Evolutionary conservation across 2,797 vertebrate genomes (phyloP).

Genomic region (Diglossa cyanea): DNA sequence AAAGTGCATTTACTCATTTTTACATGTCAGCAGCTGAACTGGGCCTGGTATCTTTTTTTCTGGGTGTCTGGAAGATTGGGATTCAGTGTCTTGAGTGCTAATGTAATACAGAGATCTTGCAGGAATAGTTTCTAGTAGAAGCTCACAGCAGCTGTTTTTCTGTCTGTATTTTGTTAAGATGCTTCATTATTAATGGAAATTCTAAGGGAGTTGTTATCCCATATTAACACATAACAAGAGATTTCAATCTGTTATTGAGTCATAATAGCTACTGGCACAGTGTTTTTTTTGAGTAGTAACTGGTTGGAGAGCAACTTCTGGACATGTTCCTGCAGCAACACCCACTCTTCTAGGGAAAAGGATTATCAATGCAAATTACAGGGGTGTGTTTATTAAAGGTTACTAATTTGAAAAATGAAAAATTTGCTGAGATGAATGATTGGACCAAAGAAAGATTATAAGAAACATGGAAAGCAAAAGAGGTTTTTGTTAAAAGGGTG

Average conservation of each 20-base stretch:
- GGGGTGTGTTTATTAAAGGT: slow-evolving; percentile 61
- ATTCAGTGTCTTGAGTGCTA: background rate
- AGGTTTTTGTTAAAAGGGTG: background rate
- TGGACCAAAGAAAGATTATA: background rate
- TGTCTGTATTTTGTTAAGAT: slow-evolving; percentile 17
- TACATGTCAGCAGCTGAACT: background rate
- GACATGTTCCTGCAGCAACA: slow-evolving; percentile 71
- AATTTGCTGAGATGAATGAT: slow-evolving; percentile 25
- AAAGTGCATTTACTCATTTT: background rate
- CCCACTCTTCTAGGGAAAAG: slow-evolving; percentile 58
- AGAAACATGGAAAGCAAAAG: background rate
- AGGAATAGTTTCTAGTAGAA: background rate
- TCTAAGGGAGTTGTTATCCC: slow-evolving; percentile 10
- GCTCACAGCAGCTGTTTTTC: background rate
- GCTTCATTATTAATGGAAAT: slow-evolving; percentile 36
- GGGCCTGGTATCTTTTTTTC: background rate
- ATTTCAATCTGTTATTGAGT: slow-evolving; percentile 52
- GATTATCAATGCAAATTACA: slow-evolving; percentile 73
- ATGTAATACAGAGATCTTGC: background rate
- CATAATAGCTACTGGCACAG: slow-evolving; percentile 31
- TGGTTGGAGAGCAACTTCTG: slow-evolving; percentile 32
- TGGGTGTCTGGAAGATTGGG: background rate
- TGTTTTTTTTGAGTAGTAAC: slow-evolving; percentile 31
- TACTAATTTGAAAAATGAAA: slow-evolving; percentile 68
- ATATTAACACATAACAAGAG: slow-evolving; percentile 27